Conservation (phyloP, 2,113 vertebrate species). For the Platichthys flesus region DNA sequence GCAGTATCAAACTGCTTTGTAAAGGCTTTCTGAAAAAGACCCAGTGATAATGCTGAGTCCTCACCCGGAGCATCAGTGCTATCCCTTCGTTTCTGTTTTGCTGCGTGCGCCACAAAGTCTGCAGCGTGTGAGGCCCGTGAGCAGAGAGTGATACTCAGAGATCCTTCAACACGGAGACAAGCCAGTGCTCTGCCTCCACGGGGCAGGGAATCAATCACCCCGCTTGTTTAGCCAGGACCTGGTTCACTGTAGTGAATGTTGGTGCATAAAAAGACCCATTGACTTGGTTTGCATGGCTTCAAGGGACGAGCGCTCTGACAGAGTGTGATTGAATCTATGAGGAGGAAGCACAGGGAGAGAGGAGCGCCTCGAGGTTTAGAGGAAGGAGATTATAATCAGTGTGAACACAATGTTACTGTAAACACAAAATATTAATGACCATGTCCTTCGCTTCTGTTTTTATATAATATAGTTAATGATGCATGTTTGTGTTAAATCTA, state of each 20-base stretch:
- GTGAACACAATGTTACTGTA: slow-evolving; percentile 1
- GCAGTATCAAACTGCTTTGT: slow-evolving; percentile 38
- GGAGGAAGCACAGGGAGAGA: slow-evolving; percentile 17
- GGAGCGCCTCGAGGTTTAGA: background rate
- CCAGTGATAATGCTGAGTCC: slow-evolving; percentile 35
- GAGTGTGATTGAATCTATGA: slow-evolving; percentile 26
- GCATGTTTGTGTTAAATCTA: background rate
- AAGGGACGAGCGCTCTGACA: slow-evolving; percentile 11
- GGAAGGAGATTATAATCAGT: background rate
- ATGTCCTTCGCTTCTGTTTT: background rate
- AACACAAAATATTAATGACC: slow-evolving; percentile 5
- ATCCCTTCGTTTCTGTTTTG: slow-evolving; percentile 19
- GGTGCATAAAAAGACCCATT: background rate
- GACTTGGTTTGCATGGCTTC: background rate
- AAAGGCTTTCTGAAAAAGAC: slow-evolving; percentile 33
- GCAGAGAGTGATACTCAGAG: slow-evolving; percentile 11
- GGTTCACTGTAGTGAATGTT: background rate
- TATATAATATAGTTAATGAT: background rate
- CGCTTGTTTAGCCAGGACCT: background rate
- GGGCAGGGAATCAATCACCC: slow-evolving; percentile 24
- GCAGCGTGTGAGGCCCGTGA: slow-evolving; percentile 1
- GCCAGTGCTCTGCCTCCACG: slow-evolving; percentile 17
- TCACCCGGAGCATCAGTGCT: slow-evolving; percentile 9
- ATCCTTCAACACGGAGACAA: background rate
- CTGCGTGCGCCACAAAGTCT: slow-evolving; percentile 23